Base-by-base conservation (phyloP, 2,113 vertebrate species). In the Sapajus apella region DNA sequence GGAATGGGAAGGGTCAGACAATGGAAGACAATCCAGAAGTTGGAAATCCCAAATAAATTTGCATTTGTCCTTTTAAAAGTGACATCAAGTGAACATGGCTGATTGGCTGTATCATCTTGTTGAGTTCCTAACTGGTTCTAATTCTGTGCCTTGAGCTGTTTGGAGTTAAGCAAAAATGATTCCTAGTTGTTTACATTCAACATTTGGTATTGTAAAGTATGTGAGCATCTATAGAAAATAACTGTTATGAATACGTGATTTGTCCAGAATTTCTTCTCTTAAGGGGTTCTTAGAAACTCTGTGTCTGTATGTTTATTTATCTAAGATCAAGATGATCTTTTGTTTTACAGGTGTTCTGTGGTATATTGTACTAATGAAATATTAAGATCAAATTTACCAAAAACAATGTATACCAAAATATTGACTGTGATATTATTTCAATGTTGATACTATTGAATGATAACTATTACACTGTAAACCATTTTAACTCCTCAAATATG, bases 1-100 rank as follows among this genome's bases (percentile, higher is more conserved):
- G 6, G 70, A 80, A 93, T 14, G 87, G 61, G 47, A 61, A 96
- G 72, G 10, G 1, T 17, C 83, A 56, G 17, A 35, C 32, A 37
- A 50, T 6, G 45, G 55, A 93, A 50, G 5, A 76, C 17, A 86
- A 83, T 43, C 56, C 52, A 40, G 75, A 72, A 14, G 45, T 30
- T 73, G 72, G 76, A 90, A 92, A 77, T 56, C 64, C 55, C 37
- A 80, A 87, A 92, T 43, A 76, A 77, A 75, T 47, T 64, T 23
- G 30, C 58, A 61, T 91, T 81, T 93, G 86, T 91, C 90, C 50
- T 84, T 75, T 95, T 50, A 90, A 94, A 68, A 64, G 72, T 73
- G 40, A 80, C 55, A 80, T 90, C 9, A 30, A 40, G 30, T 0
- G 1, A 40, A 64, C 66, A 20, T 72, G 72, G 86, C 43, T 87